phyloP scores from a whole-genome alignment of 2,797 vertebrate genomes.

The Lacerta agilis region DNA sequence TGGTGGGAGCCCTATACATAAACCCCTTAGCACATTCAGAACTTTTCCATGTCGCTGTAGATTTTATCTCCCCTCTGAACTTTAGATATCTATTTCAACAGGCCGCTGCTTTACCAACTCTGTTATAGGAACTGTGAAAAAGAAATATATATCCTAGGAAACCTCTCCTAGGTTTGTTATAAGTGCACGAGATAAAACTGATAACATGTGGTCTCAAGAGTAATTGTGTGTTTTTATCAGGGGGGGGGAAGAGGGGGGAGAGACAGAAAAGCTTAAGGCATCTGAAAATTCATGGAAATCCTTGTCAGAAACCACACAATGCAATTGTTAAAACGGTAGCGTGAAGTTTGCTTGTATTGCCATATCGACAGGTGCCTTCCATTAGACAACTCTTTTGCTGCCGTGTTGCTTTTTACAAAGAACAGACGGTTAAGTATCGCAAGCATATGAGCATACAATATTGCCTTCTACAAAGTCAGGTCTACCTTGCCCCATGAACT shows the following conservation, averaged over 20 bases:
- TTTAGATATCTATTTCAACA: not conserved
- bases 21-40: too few species aligned
- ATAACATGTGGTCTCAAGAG: not conserved
- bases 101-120: not conserved
- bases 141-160: not conserved
- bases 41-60: not conserved
- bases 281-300: not conserved
- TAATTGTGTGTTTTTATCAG: not conserved
- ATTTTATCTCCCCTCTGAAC: not conserved
- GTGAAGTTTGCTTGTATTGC: not conserved
- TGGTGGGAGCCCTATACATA: too few species aligned
- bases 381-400: not conserved
- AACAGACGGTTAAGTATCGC: not conserved
- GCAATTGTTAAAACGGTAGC: not conserved
- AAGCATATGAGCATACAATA: not conserved
- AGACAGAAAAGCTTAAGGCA: not conserved
- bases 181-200: not conserved
- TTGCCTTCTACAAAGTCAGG: too few species aligned
- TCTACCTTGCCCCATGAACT: not conserved
- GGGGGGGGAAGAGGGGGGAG: too few species aligned
- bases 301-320: not conserved
- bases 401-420: not conserved
- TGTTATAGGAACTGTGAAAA: not conserved
- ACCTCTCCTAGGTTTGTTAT: not conserved
- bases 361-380: not conserved